Evolutionary conservation across 2,113 vertebrate genomes (phyloP).

Genomic region (Fregata magnificens): DNA sequence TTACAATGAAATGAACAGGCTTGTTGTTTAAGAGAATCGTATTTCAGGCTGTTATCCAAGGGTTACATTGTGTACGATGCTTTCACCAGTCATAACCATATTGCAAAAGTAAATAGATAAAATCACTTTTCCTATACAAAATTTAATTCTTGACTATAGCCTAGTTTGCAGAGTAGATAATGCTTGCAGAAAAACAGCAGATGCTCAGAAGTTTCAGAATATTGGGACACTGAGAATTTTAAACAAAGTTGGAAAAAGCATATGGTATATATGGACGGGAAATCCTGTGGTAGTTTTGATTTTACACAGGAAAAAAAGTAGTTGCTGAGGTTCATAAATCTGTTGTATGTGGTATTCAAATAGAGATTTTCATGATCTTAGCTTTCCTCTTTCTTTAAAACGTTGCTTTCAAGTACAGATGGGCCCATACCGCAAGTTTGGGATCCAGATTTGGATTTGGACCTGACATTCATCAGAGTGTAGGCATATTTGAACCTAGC

Average conservation of each 20-base stretch:
- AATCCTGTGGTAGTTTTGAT: constrained; percentile 49
- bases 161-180: not conserved
- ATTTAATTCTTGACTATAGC: not conserved
- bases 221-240: not conserved
- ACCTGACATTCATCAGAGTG: not conserved
- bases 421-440: not conserved
- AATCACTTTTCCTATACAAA: not conserved
- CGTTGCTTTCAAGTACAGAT: constrained; percentile 16
- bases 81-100: not conserved
- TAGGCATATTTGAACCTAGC: not conserved
- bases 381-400: not conserved
- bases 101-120: not conserved
- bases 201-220: not conserved
- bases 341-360: not conserved
- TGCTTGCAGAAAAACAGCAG: not conserved
- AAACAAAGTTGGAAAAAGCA: constrained; percentile 3
- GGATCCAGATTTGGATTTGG: constrained; percentile 35
- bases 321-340: constrained; percentile 44
- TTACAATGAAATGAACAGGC: not conserved
- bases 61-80: not conserved
- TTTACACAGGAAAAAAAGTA: not conserved
- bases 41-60: constrained; percentile 12
- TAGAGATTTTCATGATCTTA: constrained; percentile 26
- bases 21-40: constrained; percentile 18
- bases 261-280: constrained; percentile 32